Conservation (phyloP, 2,888 invertebrate genomes). For the Frankliniella fusca region DNA sequence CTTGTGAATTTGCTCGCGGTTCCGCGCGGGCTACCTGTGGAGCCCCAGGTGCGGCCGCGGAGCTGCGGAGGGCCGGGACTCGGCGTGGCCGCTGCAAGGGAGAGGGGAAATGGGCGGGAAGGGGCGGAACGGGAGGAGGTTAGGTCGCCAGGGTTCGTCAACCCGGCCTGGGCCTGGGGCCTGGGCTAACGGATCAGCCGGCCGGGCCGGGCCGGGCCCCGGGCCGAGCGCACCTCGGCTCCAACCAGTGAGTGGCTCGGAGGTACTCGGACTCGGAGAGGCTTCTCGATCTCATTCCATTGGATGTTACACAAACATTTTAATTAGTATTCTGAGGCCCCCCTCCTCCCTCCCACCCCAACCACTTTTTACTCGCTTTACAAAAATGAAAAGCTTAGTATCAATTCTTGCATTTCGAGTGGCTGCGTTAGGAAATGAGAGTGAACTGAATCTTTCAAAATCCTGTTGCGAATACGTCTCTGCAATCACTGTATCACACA, state of each 20-base stretch:
- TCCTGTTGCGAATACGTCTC: too few species aligned
- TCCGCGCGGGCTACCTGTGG: too few species aligned
- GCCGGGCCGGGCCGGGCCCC: neutral
- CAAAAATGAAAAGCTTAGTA: too few species aligned
- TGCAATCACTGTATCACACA: too few species aligned
- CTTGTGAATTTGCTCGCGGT: too few species aligned
- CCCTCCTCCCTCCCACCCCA: too few species aligned
- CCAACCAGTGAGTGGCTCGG: neutral
- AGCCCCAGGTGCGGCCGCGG: neutral
- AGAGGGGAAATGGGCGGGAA: neutral
- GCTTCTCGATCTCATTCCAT: neutral
- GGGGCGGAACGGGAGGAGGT: neutral
- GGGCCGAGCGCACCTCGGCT: neutral
- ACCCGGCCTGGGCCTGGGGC: neutral
- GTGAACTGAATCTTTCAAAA: too few species aligned
- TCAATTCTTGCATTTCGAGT: too few species aligned
- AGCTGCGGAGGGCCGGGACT: neutral
- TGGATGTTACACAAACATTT: too few species aligned
- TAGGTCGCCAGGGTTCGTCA: slow-evolving; percentile 20
- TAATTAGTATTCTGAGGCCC: too few species aligned
- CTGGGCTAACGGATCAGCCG: neutral
- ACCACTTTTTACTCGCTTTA: too few species aligned
- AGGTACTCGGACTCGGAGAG: neutral
- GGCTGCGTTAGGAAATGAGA: too few species aligned
- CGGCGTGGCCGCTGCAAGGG: neutral